phyloP scores from a whole-genome alignment of 2,113 vertebrate species.

The Lycaon pictus region DNA sequence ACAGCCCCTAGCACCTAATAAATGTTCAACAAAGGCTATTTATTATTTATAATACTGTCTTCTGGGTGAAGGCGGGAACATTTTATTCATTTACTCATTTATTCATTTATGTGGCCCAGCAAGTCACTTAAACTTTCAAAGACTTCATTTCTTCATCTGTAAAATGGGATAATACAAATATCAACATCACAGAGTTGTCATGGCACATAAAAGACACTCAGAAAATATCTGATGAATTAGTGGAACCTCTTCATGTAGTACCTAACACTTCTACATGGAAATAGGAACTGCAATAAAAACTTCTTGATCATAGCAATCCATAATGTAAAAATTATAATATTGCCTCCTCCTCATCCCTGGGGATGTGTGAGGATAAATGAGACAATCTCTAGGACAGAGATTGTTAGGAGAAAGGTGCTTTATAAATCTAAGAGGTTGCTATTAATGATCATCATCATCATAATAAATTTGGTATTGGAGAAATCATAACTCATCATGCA shows the following conservation, averaged over 20 bases:
- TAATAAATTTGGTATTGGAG: constrained; percentile 48
- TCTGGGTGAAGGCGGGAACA: not conserved
- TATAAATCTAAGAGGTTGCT: constrained; percentile 60
- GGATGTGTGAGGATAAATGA: constrained; percentile 57
- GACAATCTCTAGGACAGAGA: constrained; percentile 14
- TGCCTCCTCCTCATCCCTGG: not conserved
- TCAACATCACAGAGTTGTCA: not conserved
- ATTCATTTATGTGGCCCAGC: not conserved
- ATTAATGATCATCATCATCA: constrained; percentile 51
- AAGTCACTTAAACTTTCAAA: constrained; percentile 21
- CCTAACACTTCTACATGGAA: not conserved
- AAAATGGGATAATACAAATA: constrained; percentile 16
- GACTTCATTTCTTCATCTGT: not conserved
- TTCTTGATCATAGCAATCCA: constrained; percentile 55
- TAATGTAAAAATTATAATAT: constrained; percentile 55
- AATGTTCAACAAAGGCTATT: not conserved
- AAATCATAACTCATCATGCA: constrained; percentile 53
- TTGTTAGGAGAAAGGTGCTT: constrained; percentile 56
- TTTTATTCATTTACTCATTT: not conserved
- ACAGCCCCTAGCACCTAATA: not conserved
- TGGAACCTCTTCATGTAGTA: not conserved
- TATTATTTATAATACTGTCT: constrained; percentile 15
- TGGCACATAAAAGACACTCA: not conserved
- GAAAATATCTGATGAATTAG: not conserved
- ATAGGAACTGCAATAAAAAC: constrained; percentile 47